phyloP scores from a whole-genome alignment of 1,140 invertebrate species.

The Hormaphis cornu region DNA sequence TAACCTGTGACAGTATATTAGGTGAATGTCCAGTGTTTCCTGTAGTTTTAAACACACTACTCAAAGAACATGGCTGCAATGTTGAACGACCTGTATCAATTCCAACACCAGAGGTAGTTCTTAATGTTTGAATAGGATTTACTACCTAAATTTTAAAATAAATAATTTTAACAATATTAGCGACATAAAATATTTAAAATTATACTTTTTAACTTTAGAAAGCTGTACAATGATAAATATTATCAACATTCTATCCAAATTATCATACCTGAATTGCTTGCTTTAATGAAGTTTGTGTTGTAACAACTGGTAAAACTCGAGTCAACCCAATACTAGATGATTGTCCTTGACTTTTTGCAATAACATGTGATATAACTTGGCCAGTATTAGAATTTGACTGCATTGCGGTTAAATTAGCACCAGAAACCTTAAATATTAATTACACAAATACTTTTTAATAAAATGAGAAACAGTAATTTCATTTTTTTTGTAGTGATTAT shows the following conservation, averaged over 20 bases:
- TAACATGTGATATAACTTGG: slow-evolving; percentile 40
- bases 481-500: not conserved
- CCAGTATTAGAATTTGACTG: slow-evolving; percentile 22
- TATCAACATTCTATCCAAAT: not conserved
- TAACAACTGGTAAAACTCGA: slow-evolving; percentile 47
- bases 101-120: slow-evolving; percentile 18
- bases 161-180: not conserved
- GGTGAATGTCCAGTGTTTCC: slow-evolving; percentile 2
- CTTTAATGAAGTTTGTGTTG: slow-evolving; percentile 43
- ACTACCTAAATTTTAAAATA: slow-evolving; percentile 3
- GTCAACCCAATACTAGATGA: slow-evolving; percentile 22
- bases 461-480: not conserved
- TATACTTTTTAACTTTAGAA: no score
- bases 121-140: slow-evolving; percentile 21
- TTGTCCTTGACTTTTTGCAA: slow-evolving; percentile 38
- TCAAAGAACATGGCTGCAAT: slow-evolving; percentile 22
- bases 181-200: not conserved
- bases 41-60: slow-evolving; percentile 23
- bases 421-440: not conserved
- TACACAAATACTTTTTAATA: not conserved
- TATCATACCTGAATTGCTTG: slow-evolving; percentile 50
- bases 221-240: no score
- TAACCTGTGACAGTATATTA: slow-evolving; percentile 24
- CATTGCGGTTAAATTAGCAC: slow-evolving; percentile 29
- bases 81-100: slow-evolving; percentile 9